Conservation (phyloP, 2,113 vertebrate species). For the Poeciliopsis retropinna region DNA sequence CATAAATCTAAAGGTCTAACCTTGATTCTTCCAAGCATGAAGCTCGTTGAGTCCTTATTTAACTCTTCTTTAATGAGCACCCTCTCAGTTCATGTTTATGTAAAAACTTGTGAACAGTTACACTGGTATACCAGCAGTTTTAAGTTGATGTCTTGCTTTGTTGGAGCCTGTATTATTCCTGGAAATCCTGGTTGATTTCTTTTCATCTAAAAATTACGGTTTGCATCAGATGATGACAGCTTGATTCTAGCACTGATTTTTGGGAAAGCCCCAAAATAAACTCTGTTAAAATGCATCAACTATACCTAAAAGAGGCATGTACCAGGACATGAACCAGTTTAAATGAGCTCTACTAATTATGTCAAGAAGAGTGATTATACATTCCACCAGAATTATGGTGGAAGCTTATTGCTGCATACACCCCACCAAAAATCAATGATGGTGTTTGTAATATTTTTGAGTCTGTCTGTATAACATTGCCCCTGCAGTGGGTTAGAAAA, state of each 20-base stretch:
- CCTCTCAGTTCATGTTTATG: too few relatives aligned
- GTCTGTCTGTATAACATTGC: too few relatives aligned
- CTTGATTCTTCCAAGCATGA: neutral
- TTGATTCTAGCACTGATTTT: neutral
- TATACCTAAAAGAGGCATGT: neutral
- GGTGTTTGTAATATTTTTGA: too few relatives aligned
- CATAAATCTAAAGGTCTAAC: neutral
- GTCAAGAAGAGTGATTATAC: neutral
- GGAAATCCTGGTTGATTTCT: too few relatives aligned
- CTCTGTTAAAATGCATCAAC: neutral
- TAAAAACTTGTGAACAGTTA: too few relatives aligned
- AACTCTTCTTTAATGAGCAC: neutral
- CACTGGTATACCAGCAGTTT: too few relatives aligned
- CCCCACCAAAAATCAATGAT: neutral
- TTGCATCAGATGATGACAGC: too few relatives aligned
- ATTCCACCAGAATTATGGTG: neutral
- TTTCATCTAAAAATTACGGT: too few relatives aligned
- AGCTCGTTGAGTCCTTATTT: neutral
- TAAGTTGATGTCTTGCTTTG: too few relatives aligned
- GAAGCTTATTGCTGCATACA: neutral
- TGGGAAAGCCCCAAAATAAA: neutral
- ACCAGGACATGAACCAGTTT: neutral
- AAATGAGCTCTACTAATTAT: neutral
- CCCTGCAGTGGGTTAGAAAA: too few relatives aligned
- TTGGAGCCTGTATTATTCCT: too few relatives aligned